Base-by-base conservation (phyloP, 2,888 invertebrate species). In the Arenicola marina region DNA sequence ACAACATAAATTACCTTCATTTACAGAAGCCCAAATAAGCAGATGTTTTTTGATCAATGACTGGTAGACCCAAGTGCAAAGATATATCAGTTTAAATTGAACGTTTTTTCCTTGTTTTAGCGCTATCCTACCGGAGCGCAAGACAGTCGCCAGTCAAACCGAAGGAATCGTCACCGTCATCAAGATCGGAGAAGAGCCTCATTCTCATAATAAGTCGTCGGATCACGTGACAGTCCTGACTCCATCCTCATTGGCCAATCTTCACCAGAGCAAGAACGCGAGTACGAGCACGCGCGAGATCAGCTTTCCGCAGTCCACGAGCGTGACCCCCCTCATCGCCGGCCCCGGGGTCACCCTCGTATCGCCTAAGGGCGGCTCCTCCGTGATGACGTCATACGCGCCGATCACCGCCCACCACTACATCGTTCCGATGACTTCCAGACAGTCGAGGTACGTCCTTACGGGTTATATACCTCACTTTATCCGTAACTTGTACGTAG, bases 91-190 rank as follows among this genome's bases (percentile, higher is more conserved):
- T n/a, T n/a, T n/a, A n/a, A n/a, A n/a, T n/a, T n/a, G n/a, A n/a
- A n/a, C 26, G 51, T 21, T 18, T 58, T 4, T 58, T n/a, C 57
- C 26, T 58, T 58, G 18, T 2, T 43, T 3, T 32, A 38, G 56
- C 18, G 33, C 38, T 59, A 28, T 32, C 26, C 18, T 34, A 2
- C 58, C 61, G 4, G 38, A 60, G 21, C 43, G 43, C 18, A 51
- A 59, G 28, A 54, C 60, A 21, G 75, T 77, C 29, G 79, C 77
- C 1, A 78, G 79, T 61, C 81, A 80, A 67, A 80, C 80, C 29
- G 80, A 80, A 63, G 80, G 79, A 15, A 76, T 76, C 0, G 78
- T 80, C 38, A 80, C 80, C 0, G 75, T 80, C 44, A 80, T 81
- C 63, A 80, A 77, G 1, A 77, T 81, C 2, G 79, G 80, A 26